Conservation (phyloP, 2,888 invertebrate species). For the Osmoderma eremita region DNA sequence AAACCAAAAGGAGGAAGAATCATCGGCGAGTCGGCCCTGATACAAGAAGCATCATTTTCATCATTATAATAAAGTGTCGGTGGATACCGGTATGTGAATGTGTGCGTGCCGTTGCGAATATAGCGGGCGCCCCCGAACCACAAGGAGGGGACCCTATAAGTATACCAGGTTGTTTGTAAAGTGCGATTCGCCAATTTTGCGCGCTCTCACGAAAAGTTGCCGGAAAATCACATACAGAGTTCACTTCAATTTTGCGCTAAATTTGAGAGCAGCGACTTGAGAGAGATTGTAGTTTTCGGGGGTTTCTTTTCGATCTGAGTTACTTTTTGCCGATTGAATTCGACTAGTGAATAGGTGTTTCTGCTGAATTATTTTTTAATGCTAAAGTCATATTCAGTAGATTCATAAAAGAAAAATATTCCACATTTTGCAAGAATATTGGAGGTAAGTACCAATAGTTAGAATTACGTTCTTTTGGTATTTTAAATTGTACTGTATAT, state of each 20-base stretch:
- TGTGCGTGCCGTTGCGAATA: conserved; percentile 45
- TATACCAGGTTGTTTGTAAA: conserved; percentile 56
- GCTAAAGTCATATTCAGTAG: too few relatives aligned
- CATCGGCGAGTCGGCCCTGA: conserved; percentile 13
- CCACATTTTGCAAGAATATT: too few relatives aligned
- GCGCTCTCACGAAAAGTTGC: conserved; percentile 52
- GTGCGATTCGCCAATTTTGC: conserved; percentile 54
- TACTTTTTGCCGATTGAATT: too few relatives aligned
- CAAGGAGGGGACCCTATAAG: conserved; percentile 59
- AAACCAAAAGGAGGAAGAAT: conserved; percentile 23
- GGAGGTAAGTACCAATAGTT: too few relatives aligned
- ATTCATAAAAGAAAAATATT: too few relatives aligned
- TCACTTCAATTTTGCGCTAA: conserved; percentile 39
- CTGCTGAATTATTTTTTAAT: too few relatives aligned
- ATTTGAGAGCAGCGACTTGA: too few relatives aligned
- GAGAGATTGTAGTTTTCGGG: too few relatives aligned
- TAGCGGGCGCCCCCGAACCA: conserved; percentile 45
- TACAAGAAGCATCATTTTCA: conserved; percentile 33
- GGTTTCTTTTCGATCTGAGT: too few relatives aligned
- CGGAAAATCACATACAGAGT: conserved; percentile 44
- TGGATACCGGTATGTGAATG: conserved; percentile 31
- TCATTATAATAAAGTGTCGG: conserved; percentile 37
- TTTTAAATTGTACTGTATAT: too few relatives aligned
- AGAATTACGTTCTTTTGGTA: too few relatives aligned
- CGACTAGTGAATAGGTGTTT: too few relatives aligned